These are phyloP conservation scores for Erynnis tages DNA, from an alignment of 2,888 invertebrate genomes.

Conservation along the genomic window DNA sequence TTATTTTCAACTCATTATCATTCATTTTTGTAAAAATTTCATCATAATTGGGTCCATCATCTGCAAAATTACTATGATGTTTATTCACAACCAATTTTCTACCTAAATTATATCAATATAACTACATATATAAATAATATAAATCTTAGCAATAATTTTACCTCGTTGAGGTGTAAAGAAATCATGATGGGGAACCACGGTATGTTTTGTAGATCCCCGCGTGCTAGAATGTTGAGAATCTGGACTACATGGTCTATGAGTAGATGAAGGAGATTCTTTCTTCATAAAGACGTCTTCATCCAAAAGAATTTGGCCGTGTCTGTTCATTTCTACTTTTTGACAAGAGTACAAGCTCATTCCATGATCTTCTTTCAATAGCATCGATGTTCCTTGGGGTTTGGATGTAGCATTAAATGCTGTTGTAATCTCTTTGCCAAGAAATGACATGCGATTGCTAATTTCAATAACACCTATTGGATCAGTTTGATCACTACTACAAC, in stretches of 20 bases:
- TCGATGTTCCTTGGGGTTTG: slow-evolving; percentile 55
- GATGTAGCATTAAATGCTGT: slow-evolving; percentile 63
- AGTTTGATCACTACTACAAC: slow-evolving; percentile 51
- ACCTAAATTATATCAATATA: no score
- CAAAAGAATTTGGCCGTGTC: slow-evolving; percentile 66
- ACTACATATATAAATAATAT: neutral
- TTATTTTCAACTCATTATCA: slow-evolving; percentile 67
- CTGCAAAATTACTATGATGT: slow-evolving; percentile 38
- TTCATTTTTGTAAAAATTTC: slow-evolving; percentile 75
- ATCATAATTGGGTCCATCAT: slow-evolving; percentile 55
- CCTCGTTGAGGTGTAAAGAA: slow-evolving; percentile 32
- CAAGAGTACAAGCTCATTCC: slow-evolving; percentile 73
- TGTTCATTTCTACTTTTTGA: slow-evolving; percentile 74
- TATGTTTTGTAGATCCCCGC: slow-evolving; percentile 37
- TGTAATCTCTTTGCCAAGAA: slow-evolving; percentile 74
- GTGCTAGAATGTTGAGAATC: slow-evolving; percentile 47
- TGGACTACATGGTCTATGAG: slow-evolving; percentile 45
- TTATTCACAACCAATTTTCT: no score
- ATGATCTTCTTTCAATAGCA: slow-evolving; percentile 61
- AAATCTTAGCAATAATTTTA: slow-evolving; percentile 1
- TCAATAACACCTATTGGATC: slow-evolving; percentile 71
- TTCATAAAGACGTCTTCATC: slow-evolving; percentile 61
- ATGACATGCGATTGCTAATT: slow-evolving; percentile 68
- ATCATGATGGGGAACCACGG: slow-evolving; percentile 25
- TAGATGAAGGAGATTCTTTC: slow-evolving; percentile 38